Conservation (phyloP, 2,888 invertebrate genomes). For the Ganaspis brasiliensis region DNA sequence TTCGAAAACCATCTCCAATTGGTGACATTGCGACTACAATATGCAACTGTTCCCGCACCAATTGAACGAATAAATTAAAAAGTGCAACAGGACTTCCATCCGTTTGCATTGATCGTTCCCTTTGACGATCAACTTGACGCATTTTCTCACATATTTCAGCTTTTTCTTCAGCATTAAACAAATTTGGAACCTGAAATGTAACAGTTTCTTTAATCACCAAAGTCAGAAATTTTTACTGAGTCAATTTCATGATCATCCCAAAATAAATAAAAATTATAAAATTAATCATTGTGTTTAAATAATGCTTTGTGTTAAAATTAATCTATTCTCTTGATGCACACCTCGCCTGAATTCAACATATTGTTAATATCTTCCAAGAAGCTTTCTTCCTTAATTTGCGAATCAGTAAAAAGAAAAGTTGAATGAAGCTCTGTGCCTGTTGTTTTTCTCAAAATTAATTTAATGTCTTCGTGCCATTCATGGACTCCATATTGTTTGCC, state of each 20-base stretch:
- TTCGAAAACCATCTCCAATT: slow-evolving; percentile 92
- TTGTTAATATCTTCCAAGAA: slow-evolving; percentile 97
- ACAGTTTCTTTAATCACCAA: not conserved
- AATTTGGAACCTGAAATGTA: slow-evolving; percentile 87
- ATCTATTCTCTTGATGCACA: slow-evolving; percentile 44
- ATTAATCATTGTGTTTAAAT: too few relatives aligned
- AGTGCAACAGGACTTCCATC: slow-evolving; percentile 95
- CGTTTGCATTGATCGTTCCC: slow-evolving; percentile 93
- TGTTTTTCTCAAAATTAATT: slow-evolving; percentile 89
- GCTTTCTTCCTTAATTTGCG: slow-evolving; percentile 96
- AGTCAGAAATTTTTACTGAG: too few relatives aligned
- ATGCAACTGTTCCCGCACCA: slow-evolving; percentile 94
- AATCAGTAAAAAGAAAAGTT: slow-evolving; percentile 95
- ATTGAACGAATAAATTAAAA: slow-evolving; percentile 94
- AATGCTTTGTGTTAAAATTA: too few relatives aligned
- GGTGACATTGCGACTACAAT: slow-evolving; percentile 95
- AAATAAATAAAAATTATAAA: too few relatives aligned
- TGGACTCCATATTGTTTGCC: slow-evolving; percentile 90
- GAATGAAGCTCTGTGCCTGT: slow-evolving; percentile 92
- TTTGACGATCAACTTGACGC: slow-evolving; percentile 93
- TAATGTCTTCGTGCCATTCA: slow-evolving; percentile 97
- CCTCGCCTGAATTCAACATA: slow-evolving; percentile 95
- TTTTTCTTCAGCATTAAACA: slow-evolving; percentile 92
- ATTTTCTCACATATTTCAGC: slow-evolving; percentile 96
- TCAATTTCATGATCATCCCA: too few relatives aligned